Evolutionary conservation across 2,797 vertebrate genomes (phyloP), one percentile per base, ranked within the genome.

Genomic region (Craterocephalus amniculus): DNA sequence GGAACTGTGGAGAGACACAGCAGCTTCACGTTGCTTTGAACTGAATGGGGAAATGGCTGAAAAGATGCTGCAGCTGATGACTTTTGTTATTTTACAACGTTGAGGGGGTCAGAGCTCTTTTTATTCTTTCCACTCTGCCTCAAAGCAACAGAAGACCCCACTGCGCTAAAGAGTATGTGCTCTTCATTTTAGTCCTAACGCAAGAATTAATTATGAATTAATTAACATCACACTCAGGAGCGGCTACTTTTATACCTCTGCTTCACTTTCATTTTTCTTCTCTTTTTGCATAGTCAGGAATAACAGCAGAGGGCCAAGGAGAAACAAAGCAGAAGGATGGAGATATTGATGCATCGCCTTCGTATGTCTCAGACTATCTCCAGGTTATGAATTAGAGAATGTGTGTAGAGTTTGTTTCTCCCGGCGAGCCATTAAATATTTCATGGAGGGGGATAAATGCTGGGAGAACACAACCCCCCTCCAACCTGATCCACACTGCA

Each of bases 351-450:
- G 72, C 70, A 77, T 78, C 73, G 74, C 83, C 74, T 78, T 81
- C 78, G 72, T 61, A 83, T 31, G 83, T 80, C 80, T 86, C 59
- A 67, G 83, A 87, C 79, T 88, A 86, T 91, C 91, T 92, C 74
- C 83, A 79, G 91, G 92, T 89, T 91, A 92, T 90, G 90, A 92
- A 91, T 93, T 86, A 89, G 83, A 89, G 74, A 91, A 85, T 85
- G 83, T 91, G 89, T 87, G 87, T 88, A 85, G 86, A 89, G 87
- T 88, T 91, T 90, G 82, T 93, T 93, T 91, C 92, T 93, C 90
- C 86, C 72, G 85, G 89, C 88, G 40, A 90, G 83, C 83, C 76
- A 85, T 90, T 94, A 91, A 94, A 94, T 94, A 94, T 95, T 95
- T 95, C 83, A 94, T 94, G 90, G 90, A 89, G 90, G 80, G 77